Evolutionary conservation across 2,113 vertebrate genomes (phyloP), one percentile per base, ranked within the genome.

Genomic region (Bubo scandiacus): DNA sequence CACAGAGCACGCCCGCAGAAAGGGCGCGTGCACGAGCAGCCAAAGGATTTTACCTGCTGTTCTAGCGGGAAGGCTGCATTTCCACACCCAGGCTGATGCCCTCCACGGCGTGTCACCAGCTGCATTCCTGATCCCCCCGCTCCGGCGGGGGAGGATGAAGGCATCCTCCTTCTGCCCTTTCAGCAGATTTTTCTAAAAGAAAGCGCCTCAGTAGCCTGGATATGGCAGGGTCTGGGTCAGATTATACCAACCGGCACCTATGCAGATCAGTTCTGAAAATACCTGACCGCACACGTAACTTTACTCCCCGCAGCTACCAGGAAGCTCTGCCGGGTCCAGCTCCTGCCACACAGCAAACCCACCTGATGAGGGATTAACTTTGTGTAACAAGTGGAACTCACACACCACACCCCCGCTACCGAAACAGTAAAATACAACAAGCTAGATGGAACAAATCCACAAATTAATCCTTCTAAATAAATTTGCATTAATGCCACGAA

Each of bases 111-210:
- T 20, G 49, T 79, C 97, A 82, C 81, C 89, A 68, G 86, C 81
- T 67, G 97, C 96, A 84, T 96, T 84, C 97, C 86, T 26, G 66
- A 90, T 91, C 57, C 86, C 88, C 93, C 86, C 3, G 65, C 93
- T 94, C 88, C 4, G 27, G 49, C 19, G 18, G 47, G 70, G 82
- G 71, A 65, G 52, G 78, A 91, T 8, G 74, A 77, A 91, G 47
- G 72, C 90, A 93, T 86, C 78, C 88, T 95, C 94, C 58, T 92
- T 21, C 96, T 16, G 77, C 82, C 82, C 89, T 95, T 92, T 67
- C 86, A 96, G 96, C 95, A 90, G 58, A 27, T 77, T 96, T 96
- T 96, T 15, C 74, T 52, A 23, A 70, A 84, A 89, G 84, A 81
- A 73, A 89, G 93, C 43, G 40, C 86, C 89, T 79, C 62, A 1